Evolutionary conservation across 1,140 invertebrate species (phyloP), one percentile per base, ranked within the genome.

Genomic region (Monomorium pharaonis): DNA sequence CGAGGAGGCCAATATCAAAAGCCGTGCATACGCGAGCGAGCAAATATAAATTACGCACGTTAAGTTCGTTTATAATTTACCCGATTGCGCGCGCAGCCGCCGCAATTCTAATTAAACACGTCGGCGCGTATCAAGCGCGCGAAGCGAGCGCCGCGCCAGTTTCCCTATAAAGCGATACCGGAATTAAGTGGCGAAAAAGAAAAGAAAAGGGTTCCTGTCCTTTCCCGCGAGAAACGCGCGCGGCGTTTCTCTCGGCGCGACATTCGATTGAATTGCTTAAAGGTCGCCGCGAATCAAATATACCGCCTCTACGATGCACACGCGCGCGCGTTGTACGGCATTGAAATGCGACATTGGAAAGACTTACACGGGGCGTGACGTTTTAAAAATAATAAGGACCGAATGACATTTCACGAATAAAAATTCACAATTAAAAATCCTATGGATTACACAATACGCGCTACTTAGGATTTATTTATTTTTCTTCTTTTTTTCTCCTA

Each of bases 151-250:
- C 51, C 49, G 63, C 47, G n/a, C n/a, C 3, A 30, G 60, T 30
- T 49, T 74, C 47, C 56, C 24, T 83, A 70, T 42, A 78, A 72
- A 87, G 76, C 62, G 69, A 75, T 67, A 80, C 75, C 54, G 67
- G 84, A 86, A 86, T 86, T 27, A 49, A 30, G 30, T 21, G 9
- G 62, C n/a, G 69, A 81, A 58, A 81, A 56, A 76, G 62, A 49
- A n/a, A n/a, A n/a, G n/a, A n/a, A n/a, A n/a, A n/a, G n/a, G n/a
- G n/a, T n/a, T 37, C 47, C 84, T 87, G 74, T 37, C 21, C 18
- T 12, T 33, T 37, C 47, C 10, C 16, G 24, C 30, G 30, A 51
- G 24, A 21, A 49, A 18, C 33, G n/a, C 27, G 51, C 75, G 18
- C 44, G 44, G 49, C 51, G 27, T 42, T n/a, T 67, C 21, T 47